These are phyloP conservation scores for Cremastinae sp. DNA, from an alignment of 2,888 invertebrate species.

Conservation along the genomic window DNA sequence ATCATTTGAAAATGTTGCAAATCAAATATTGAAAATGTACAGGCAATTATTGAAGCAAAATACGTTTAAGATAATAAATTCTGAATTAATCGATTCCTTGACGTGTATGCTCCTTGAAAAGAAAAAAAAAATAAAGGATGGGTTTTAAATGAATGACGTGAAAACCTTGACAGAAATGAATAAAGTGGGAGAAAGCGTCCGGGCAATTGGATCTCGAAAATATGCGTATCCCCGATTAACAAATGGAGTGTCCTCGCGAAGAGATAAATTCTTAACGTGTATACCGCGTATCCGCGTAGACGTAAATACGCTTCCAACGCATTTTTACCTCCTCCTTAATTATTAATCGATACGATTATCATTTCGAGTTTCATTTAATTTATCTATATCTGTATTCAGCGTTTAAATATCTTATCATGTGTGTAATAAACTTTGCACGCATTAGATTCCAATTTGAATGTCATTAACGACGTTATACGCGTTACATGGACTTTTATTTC, in stretches of 20 bases:
- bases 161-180: background rate
- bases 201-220: background rate
- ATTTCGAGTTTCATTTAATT: constrained; percentile 42
- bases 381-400: constrained; percentile 1
- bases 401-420: constrained; percentile 39
- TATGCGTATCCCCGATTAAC: no score
- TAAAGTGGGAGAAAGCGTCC: background rate
- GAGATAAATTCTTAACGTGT: constrained; percentile 54
- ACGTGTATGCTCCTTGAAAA: no score
- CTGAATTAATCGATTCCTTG: no score
- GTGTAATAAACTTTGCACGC: constrained; percentile 41
- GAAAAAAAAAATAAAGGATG: no score
- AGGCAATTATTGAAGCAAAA: no score
- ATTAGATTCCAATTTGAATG: constrained; percentile 42
- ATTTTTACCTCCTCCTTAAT: constrained; percentile 7
- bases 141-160: no score
- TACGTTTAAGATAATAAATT: no score
- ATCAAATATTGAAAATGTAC: no score
- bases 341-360: constrained; percentile 44
- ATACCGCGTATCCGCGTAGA: constrained; percentile 45
- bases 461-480: constrained; percentile 25
- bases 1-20: no score
- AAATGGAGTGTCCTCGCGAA: background rate
- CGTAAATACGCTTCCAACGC: constrained; percentile 31
- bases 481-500: background rate